These are phyloP conservation scores for Sarcophaga caerulescens DNA, from an alignment of 2,888 invertebrate species.

Conservation along the genomic window DNA sequence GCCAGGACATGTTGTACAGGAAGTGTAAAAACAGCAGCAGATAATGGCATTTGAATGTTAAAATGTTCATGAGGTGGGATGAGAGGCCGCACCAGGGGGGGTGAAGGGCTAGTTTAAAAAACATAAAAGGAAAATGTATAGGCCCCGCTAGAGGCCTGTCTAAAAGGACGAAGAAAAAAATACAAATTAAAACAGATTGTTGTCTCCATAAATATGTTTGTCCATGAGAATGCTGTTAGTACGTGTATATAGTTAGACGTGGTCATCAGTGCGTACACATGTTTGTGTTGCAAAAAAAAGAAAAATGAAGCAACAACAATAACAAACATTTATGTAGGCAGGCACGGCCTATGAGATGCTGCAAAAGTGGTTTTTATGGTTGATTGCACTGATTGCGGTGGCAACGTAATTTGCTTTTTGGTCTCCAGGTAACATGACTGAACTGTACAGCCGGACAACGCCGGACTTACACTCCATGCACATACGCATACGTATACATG, in stretches of 20 bases:
- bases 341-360: conserved; percentile 43
- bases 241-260: not conserved
- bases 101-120: too few relatives aligned
- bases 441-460: not conserved
- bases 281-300: not conserved
- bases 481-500: not conserved
- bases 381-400: conserved; percentile 72
- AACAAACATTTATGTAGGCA: conserved; percentile 9
- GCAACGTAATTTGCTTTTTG: conserved; percentile 68
- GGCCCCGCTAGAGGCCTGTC: not conserved
- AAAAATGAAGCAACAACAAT: not conserved
- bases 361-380: conserved; percentile 70
- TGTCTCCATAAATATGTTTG: conserved; percentile 18
- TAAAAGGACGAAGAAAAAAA: not conserved
- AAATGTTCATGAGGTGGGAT: conserved; percentile 33
- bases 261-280: conserved; percentile 24
- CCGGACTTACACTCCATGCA: conserved; percentile 2
- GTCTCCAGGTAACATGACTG: conserved; percentile 55
- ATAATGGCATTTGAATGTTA: conserved; percentile 68
- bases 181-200: conserved; percentile 16
- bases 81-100: not conserved
- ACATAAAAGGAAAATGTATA: not conserved
- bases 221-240: not conserved
- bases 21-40: conserved; percentile 42
- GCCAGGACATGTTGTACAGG: not conserved